Conservation (phyloP, 2,797 vertebrate species). For the Gorsachius magnificus region DNA sequence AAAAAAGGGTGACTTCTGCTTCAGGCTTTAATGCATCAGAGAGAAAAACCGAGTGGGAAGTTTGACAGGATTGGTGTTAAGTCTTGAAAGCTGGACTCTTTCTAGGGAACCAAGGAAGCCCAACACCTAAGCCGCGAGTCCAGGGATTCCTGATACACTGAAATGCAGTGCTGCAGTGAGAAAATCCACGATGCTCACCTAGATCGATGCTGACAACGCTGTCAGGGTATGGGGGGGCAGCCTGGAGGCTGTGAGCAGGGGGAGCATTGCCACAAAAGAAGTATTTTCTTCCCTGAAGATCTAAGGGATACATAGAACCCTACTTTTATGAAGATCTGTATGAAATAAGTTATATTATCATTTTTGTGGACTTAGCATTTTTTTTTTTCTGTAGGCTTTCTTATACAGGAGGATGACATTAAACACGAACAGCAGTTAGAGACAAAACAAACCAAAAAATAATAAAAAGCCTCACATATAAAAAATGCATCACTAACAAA, state of each 20-base stretch:
- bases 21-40: background rate
- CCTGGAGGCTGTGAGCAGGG: background rate
- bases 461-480: background rate
- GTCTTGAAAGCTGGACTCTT: background rate
- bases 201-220: background rate
- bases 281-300: background rate
- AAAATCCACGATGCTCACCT: fast-evolving
- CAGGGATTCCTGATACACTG: background rate
- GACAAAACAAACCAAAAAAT: background rate
- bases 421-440: background rate
- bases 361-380: background rate
- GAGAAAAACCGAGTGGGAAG: background rate
- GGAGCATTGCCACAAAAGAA: background rate
- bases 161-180: background rate
- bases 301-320: background rate
- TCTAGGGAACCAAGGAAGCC: background rate
- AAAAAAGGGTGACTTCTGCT: background rate
- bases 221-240: background rate
- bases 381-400: background rate
- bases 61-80: background rate
- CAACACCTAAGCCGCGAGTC: background rate
- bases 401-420: background rate
- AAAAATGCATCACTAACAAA: background rate
- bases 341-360: background rate
- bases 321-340: background rate